Evolutionary conservation across 2,888 invertebrate species (phyloP), one percentile per base, ranked within the genome.

Genomic region (Nebria brevicollis): DNA sequence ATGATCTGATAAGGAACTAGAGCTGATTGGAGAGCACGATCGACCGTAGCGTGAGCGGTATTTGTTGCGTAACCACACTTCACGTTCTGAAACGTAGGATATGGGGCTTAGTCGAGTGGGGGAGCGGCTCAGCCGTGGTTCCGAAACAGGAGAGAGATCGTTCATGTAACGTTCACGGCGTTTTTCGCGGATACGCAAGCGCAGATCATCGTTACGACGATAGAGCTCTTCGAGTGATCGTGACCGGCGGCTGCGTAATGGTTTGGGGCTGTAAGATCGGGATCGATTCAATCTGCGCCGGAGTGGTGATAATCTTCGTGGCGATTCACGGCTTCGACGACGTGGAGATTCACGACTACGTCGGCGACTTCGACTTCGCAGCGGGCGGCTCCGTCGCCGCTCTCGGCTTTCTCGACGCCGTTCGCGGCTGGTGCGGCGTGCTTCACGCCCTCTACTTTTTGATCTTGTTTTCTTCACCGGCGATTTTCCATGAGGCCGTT

Each of bases 1-100:
- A 66, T 34, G 25, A 66, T 76, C 77, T 20, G 81, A 77, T 25
- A 78, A 13, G 13, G 78, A 81, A 72, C 73, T 73, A n/a, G 76
- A 77, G 68, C 81, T 81, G 66, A 81, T 73, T 66, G 76, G 77
- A 34, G 81, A 81, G 76, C 81, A 81, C 41, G 81, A 81, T 7
- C 81, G 76, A 54, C 72, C 26, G 66, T 81, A 73, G 42, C 81
- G 81, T 42, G 72, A 70, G 41, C 70, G 75, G 20, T 75, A 75
- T 72, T 73, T 77, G 64, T 82, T 77, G 1, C 83, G 82, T 43
- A 83, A 66, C 84, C 84, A 84, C 74, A 81, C 78, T 66, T 84
- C 84, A 26, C 84, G 75, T 68, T 84, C 84, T 7, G 84, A 84
- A 25, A 82, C 66, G 41, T 75, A 78, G 25, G 79, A 77, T 0